Base-by-base conservation (phyloP, 2,888 invertebrate genomes). In the Eumacrocentrus americanus region DNA sequence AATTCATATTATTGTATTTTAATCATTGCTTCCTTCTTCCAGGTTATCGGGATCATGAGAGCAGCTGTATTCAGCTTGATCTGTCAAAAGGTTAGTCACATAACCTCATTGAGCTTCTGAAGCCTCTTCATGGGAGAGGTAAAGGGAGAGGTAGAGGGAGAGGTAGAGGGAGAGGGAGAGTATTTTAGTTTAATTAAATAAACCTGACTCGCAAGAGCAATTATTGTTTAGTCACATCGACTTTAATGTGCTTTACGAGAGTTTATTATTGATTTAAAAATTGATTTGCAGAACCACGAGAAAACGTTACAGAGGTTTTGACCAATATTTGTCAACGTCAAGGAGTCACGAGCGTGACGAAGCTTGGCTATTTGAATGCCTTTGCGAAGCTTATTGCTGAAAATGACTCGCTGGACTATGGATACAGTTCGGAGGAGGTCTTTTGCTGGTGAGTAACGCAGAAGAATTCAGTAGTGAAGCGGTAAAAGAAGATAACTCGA, bases 341-440 rank as follows among this genome's bases (percentile, higher is more conserved):
- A 66, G 86, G 85, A 60, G 84, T 89, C 62, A 87, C 89, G 62
- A 93, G 92, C 81, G 88, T 87, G 64, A 90, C 89, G 78, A 90
- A 91, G 79, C 84, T 95, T 70, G 91, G 91, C 68, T 92, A 94
- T 81, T 86, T 96, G 73, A 96, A 95, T 85, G 91, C 89, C 63
- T 89, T 95, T 82, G 92, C 94, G 58, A 92, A 92, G 76, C 85
- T 95, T 67, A 83, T 90, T 67, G 83, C 87, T 76, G 88, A 89
- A 70, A 84, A 82, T 57, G 82, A 84, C 62, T 73, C 85, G 71
- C 81, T 81, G 65, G 84, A 86, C 70, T 84, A 91, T 71, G 91
- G 91, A 48, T 91, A 91, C 77, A 86, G 87, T 67, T 84, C 87
- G 63, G 91, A 92, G 81, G 93, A 96, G 80, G 85, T 96, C 72